phyloP scores from a whole-genome alignment of 2,797 vertebrate genomes.

The Danio aesculapii region DNA sequence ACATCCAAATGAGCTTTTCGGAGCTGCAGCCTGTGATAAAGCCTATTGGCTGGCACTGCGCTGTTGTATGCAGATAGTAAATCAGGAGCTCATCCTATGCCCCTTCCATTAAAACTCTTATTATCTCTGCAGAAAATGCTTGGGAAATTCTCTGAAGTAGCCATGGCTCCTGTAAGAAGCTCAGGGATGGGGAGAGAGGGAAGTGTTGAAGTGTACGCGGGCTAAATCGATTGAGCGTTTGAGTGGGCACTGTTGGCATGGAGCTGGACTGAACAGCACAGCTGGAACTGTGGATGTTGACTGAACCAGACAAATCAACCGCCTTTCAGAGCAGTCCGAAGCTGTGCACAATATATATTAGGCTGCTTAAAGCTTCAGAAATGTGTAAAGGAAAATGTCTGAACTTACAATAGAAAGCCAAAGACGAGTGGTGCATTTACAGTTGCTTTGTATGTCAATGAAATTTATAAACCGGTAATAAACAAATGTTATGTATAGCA shows the following conservation, averaged over 20 bases:
- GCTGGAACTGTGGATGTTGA: conserved; percentile 40
- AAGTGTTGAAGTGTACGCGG: conserved; percentile 38
- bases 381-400: not conserved
- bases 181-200: conserved; percentile 10
- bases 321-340: conserved; percentile 16
- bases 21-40: conserved; percentile 50
- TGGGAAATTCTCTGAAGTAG: conserved; percentile 32
- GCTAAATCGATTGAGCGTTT: conserved; percentile 43
- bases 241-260: conserved; percentile 42
- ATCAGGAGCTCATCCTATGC: conserved; percentile 53
- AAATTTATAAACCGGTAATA: not conserved
- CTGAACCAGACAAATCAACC: conserved; percentile 25
- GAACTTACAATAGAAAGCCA: not conserved
- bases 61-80: conserved; percentile 52
- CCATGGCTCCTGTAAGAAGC: conserved; percentile 21
- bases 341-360: not conserved
- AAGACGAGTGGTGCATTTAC: not conserved
- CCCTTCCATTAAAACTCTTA: conserved; percentile 59
- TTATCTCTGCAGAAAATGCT: conserved; percentile 55
- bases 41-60: conserved; percentile 47
- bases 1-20: conserved; percentile 55
- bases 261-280: conserved; percentile 38
- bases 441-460: not conserved
- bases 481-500: not conserved
- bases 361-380: not conserved